Percentiles rank a stretch among this genome's conserved stretches.
Evolutionary conservation across 92 coral and sea anemone genomes (phyloP).

Genomic region (Epizoanthus fatuus): DNA sequence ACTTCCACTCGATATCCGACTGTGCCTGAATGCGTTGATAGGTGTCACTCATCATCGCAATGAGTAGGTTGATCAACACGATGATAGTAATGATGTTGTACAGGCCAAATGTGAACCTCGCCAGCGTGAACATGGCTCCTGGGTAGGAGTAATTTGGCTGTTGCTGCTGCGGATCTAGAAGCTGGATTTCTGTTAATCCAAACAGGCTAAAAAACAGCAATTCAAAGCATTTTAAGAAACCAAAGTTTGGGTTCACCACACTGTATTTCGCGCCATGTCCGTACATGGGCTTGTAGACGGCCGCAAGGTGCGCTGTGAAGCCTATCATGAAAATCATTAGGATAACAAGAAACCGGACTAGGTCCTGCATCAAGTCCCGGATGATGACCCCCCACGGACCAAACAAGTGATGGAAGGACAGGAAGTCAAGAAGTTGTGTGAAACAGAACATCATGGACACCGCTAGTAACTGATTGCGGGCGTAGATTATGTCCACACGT

Average conservation of each 20-base stretch:
- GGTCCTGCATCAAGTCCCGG: conserved; percentile 98
- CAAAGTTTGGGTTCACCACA: conserved; percentile 29
- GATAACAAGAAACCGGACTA: conserved; percentile 95
- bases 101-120: conserved; percentile 89
- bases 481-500: conserved; percentile 82
- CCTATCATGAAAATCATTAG: conserved; percentile 94
- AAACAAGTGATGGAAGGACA: conserved; percentile 97
- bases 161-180: conserved; percentile 48
- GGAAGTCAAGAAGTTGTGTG: conserved; percentile 92
- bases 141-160: conserved; percentile 50
- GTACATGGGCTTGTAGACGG: conserved; percentile 90
- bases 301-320: conserved; percentile 97
- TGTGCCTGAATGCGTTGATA: conserved; percentile 97
- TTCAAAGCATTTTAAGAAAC: conserved; percentile 82
- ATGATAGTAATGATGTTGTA: conserved; percentile 94
- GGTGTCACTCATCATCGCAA: conserved; percentile 99
- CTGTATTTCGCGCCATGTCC: conserved; percentile 32
- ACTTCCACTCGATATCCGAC: conserved; percentile 98
- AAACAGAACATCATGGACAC: conserved; percentile 96
- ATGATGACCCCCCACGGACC: conserved; percentile 99
- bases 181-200: conserved; percentile 82
- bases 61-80: conserved; percentile 93
- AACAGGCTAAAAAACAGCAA: conserved; percentile 93
- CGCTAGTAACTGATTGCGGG: conserved; percentile 95
- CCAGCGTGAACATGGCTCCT: conserved; percentile 68